Base-by-base conservation (phyloP, 1,140 invertebrate genomes). In the Ladona fulva region DNA sequence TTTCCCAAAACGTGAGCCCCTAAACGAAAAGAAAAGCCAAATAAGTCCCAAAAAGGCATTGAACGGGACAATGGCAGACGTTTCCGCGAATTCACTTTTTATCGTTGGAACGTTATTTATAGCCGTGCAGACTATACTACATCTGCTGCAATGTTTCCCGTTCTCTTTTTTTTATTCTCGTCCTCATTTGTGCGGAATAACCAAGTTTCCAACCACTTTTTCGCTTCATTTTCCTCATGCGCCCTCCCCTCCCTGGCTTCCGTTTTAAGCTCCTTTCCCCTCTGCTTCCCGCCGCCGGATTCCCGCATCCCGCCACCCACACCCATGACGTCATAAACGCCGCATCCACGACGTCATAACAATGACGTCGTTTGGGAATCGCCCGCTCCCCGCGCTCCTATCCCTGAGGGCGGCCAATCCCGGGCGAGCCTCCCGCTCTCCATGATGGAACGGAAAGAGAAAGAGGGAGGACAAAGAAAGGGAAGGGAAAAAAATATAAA, bases 301-400 rank as follows among this genome's bases (percentile, higher is more conserved):
- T 37, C 52, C 52, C 52, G 52, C 29, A 19, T 5, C 52, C 52
- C 52, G 52, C 52, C 52, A 66, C 52, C 52, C 52, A 66, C 14
- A 66, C n/a, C n/a, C 52, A 12, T 66, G 14, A 22, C 52, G 52
- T 66, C 52, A 66, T 66, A 16, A 66, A 66, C 52, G 52, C 52
- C 52, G 52, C 52, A 66, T 66, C 52, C 52, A 66, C 52, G 52
- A 66, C 52, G 52, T 66, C 52, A 66, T 22, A 66, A 66, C 52
- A 19, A 66, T 66, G 52, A 66, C 52, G 52, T 66, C 52, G 29
- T 5, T 37, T 37, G 29, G 29, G 29, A 37, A 37, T 37, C 29
- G 29, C n/a, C n/a, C 19, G 10, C 44, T 11, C 44, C 44, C 44
- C 44, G 44, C 10, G 10, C 52, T 19, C 52, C 52, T 5, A 3